Evolutionary conservation across 2,797 vertebrate species (phyloP).

Genomic region (Helicolenus hilgendorfi): DNA sequence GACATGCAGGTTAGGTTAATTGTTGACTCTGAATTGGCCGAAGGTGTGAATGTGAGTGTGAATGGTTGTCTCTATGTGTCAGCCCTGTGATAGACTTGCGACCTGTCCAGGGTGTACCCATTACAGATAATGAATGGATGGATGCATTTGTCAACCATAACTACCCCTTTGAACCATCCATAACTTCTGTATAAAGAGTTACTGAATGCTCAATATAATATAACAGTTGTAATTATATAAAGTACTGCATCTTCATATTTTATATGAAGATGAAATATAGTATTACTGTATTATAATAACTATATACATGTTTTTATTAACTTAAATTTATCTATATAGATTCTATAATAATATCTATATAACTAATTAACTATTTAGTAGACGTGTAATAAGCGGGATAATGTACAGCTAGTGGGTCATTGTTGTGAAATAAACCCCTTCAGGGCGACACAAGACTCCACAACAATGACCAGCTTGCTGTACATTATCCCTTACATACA

Average conservation of each 20-base stretch:
- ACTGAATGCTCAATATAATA: background rate
- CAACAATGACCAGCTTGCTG: too few species aligned
- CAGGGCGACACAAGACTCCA: too few species aligned
- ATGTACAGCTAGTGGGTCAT: too few species aligned
- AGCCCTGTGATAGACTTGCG: too few species aligned
- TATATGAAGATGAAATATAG: background rate
- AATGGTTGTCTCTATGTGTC: too few species aligned
- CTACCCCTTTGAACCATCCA: background rate
- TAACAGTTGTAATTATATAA: background rate
- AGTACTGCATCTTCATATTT: background rate
- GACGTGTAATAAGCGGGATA: too few species aligned
- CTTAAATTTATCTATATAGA: background rate
- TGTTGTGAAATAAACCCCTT: too few species aligned
- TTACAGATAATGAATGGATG: too few species aligned
- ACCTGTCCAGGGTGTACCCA: too few species aligned
- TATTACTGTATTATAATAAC: background rate
- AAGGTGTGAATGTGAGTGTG: too few species aligned
- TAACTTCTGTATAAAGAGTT: background rate
- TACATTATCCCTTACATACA: background rate
- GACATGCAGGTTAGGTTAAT: too few species aligned
- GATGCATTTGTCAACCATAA: background rate
- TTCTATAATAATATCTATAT: background rate
- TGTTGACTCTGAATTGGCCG: too few species aligned
- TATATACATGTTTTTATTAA: background rate
- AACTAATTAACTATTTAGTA: background rate